phyloP scores from a whole-genome alignment of 2,888 invertebrate genomes.

The Odontothrips loti region DNA sequence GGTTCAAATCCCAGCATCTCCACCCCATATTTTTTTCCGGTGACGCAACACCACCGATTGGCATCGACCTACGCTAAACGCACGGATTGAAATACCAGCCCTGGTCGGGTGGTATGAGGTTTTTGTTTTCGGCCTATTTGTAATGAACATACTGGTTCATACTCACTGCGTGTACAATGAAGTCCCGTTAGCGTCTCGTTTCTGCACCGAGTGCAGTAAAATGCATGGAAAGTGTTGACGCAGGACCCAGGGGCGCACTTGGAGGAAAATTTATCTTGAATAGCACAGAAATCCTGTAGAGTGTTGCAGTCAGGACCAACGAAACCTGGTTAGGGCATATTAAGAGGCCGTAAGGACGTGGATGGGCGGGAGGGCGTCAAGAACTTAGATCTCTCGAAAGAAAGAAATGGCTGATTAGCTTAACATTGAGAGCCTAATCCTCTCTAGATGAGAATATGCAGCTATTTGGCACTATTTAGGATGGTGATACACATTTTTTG shows the following conservation, averaged over 20 bases:
- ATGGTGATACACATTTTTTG: not conserved
- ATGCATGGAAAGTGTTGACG: not conserved
- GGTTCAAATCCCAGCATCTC: conserved; percentile 1
- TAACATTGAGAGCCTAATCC: no score
- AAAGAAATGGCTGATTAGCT: no score
- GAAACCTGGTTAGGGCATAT: not conserved
- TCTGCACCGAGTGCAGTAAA: not conserved
- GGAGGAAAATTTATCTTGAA: not conserved
- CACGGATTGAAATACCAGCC: not conserved
- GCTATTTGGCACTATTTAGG: no score
- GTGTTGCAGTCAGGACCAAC: not conserved
- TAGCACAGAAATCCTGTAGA: not conserved
- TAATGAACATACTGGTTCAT: not conserved
- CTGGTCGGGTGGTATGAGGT: not conserved
- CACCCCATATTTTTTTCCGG: not conserved
- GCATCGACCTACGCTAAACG: no score
- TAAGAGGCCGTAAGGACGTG: no score
- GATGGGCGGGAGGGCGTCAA: no score
- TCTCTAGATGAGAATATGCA: no score
- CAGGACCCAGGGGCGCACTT: not conserved
- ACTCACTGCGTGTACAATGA: not conserved
- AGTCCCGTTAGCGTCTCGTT: not conserved
- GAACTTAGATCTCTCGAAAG: no score
- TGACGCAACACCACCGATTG: not conserved
- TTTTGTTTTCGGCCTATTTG: not conserved